Evolutionary conservation across 2,888 invertebrate genomes (phyloP), one percentile per base, ranked within the genome.

Genomic region (Diarsia rubi): DNA sequence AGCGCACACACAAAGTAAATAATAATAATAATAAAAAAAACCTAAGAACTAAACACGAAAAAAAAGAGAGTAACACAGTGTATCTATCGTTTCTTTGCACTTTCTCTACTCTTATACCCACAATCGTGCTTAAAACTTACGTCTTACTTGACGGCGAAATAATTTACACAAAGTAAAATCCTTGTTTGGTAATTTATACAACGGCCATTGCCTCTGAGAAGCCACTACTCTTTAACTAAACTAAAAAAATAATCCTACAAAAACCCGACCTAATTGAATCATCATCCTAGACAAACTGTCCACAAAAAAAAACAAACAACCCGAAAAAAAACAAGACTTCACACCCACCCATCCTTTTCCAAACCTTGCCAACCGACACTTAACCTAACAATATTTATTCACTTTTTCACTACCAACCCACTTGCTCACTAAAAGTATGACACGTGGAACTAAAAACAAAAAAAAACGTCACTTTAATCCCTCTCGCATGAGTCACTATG

Each of bases 401-500:
- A 84, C 88, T 91, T 93, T 92, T 91, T 91, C 84, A 83, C 59
- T 84, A 89, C 73, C 81, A 86, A 92, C 90, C 91, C 85, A 91
- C 91, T 93, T 92, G 91, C 87, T 85, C 87, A 87, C 83, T 85
- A 86, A 89, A 87, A 90, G 86, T 79, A 87, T 90, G 88, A 90
- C 90, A 89, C 88, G 82, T 79, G 80, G 65, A 82, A 78, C 72
- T 59, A 81, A 86, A 86, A 88, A 87, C 86, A 83, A 89, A 88
- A 89, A 85, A 86, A 73, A 59, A 24, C 62, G 69, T 49, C 69
- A 84, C 85, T 89, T 78, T 93, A 94, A 93, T 94, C 92, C 88
- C 78, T 88, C 64, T 78, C 76, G 79, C 82, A 84, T 95, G 95
- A 95, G 88, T 96, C 95, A 96, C 90, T 87, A 92, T 94, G 87